Evolutionary conservation across 2,113 vertebrate species (phyloP).

Genomic region (Osmerus mordax): DNA sequence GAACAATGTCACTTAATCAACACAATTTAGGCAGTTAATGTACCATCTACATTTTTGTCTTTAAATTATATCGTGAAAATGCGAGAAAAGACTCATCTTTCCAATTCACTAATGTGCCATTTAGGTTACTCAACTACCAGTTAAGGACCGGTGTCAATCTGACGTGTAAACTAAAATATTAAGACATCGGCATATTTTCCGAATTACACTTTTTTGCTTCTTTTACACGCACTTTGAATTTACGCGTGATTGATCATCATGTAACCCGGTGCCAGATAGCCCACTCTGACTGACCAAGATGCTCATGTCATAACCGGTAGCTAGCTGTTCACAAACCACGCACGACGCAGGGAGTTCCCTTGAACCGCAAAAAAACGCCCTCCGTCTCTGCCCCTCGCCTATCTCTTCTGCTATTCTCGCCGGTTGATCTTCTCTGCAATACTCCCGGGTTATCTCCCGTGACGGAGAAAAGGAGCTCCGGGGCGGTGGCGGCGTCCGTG

Average conservation of each 20-base stretch:
- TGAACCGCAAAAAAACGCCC: constrained; percentile 63
- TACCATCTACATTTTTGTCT: no score
- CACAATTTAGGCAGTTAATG: no score
- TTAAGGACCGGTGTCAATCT: no score
- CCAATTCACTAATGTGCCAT: neutral
- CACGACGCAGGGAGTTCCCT: constrained; percentile 67
- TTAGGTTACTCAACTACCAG: no score
- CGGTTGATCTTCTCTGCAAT: constrained; percentile 46
- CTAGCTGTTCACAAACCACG: constrained; percentile 49
- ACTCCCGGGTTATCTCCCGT: constrained; percentile 54
- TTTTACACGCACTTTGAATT: no score
- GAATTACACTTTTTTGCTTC: no score
- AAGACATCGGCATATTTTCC: no score
- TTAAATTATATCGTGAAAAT: neutral
- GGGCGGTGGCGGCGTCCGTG: constrained; percentile 59
- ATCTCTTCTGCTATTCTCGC: constrained; percentile 45
- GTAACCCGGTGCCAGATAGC: neutral
- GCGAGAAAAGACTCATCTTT: neutral
- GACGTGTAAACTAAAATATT: no score
- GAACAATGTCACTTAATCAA: no score
- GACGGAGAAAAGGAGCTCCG: constrained; percentile 41
- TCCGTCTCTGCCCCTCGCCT: constrained; percentile 42
- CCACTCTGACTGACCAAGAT: constrained; percentile 2
- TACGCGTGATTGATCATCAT: no score
- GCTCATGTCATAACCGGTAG: constrained; percentile 39